Conservation (phyloP, 1,140 invertebrate species). For the Diachasma alloeum region DNA sequence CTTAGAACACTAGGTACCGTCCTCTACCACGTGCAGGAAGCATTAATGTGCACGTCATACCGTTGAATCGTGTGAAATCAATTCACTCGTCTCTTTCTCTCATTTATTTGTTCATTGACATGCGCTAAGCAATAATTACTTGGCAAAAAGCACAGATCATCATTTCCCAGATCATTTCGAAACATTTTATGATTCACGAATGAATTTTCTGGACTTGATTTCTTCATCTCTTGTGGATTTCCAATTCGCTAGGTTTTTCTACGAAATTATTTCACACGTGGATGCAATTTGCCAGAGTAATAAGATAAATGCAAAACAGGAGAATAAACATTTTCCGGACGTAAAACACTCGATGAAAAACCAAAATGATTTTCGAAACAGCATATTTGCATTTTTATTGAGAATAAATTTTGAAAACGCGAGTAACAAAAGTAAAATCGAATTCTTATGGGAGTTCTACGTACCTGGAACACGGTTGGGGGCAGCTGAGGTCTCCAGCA, state of each 20-base stretch:
- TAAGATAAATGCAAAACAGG: background rate
- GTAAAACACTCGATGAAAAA: background rate
- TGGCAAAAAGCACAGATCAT: background rate
- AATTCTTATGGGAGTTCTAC: conserved; percentile 11
- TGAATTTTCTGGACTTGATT: too few species aligned
- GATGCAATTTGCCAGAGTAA: too few species aligned
- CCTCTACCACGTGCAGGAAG: conserved; percentile 40
- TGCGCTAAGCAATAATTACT: background rate
- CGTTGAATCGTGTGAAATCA: background rate
- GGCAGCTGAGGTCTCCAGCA: conserved; percentile 81
- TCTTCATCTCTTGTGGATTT: too few species aligned
- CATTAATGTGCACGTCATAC: conserved; percentile 15
- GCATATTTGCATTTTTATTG: conserved; percentile 1
- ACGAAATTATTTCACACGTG: background rate
- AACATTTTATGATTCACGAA: too few species aligned
- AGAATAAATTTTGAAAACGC: background rate
- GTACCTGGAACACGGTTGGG: conserved; percentile 70
- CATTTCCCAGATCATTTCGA: too few species aligned
- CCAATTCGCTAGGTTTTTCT: background rate
- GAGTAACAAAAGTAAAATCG: background rate
- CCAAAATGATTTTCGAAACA: background rate
- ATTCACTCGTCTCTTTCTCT: background rate
- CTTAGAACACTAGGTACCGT: conserved; percentile 37
- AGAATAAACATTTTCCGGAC: background rate
- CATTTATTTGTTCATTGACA: background rate